These are phyloP conservation scores for Orchestia grillus DNA, from an alignment of 1,140 invertebrate genomes.

Conservation along the genomic window DNA sequence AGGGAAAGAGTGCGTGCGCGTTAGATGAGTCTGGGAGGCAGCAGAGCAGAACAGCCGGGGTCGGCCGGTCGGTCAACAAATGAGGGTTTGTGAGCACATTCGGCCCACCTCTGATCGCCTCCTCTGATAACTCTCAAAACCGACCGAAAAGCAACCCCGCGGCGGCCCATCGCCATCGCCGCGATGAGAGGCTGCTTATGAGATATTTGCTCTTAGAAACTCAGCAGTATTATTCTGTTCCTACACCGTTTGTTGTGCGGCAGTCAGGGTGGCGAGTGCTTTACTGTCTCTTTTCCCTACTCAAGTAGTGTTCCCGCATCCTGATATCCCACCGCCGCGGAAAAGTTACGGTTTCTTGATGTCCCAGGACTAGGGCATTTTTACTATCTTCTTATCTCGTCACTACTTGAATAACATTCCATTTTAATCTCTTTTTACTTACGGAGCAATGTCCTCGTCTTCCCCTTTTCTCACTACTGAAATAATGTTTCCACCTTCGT, in stretches of 20 bases:
- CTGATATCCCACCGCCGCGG: too few relatives aligned
- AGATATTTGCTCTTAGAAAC: conserved; percentile 34
- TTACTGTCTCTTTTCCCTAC: not conserved
- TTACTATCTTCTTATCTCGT: not conserved
- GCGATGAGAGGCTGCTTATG: conserved; percentile 46
- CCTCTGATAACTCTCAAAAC: conserved; percentile 45
- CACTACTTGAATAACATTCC: not conserved
- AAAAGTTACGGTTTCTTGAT: not conserved
- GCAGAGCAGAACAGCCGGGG: conserved; percentile 40
- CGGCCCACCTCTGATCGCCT: not conserved
- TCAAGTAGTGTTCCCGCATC: too few relatives aligned
- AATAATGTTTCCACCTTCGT: not conserved
- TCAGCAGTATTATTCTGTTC: not conserved
- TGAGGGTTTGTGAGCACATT: not conserved
- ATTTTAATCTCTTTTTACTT: not conserved
- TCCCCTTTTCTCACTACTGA: not conserved
- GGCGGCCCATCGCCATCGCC: not conserved
- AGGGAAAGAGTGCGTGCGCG: conserved; percentile 5
- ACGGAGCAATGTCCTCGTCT: not conserved
- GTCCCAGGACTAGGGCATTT: too few relatives aligned
- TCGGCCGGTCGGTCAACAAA: conserved; percentile 27
- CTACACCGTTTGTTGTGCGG: not conserved
- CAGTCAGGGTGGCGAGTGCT: not conserved
- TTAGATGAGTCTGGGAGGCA: conserved; percentile 20
- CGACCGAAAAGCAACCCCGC: not conserved